Base-by-base conservation (phyloP, 1,140 invertebrate genomes). In the Cardiocondyla obscurior region DNA sequence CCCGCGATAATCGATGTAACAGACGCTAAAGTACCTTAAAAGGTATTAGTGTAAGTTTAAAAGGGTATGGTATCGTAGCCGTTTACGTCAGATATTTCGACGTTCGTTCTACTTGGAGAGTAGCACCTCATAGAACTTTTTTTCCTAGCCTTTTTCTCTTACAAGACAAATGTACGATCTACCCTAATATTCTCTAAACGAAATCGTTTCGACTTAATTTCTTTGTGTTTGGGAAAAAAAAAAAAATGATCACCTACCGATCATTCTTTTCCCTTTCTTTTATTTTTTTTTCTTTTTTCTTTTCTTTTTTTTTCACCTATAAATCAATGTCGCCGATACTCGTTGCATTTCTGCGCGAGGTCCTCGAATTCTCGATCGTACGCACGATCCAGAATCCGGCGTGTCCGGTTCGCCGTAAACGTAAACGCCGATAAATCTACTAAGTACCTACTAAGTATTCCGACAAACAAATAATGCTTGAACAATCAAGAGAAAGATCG, bases 401-500 rank as follows among this genome's bases (percentile, higher is more conserved):
- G 57, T 44, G 25, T 46, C 57, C 55, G 12, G 44, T 77, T 76
- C 44, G 25, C 14, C 16, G 30, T 57, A 12, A 36, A 14, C 12
- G 5, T 42, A 46, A n/a, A 25, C 33, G 19, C 25, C 57, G 51
- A 76, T 19, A 76, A 14, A 69, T 16, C 42, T 84, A 88, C 81
- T 77, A 64, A 72, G 83, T 85, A 90, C 58, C 82, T 81, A 85
- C 60, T 39, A 81, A 86, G 39, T 72, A 85, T 55, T 69, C 72
- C 72, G 65, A 85, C 30, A 62, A 74, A 46, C 85, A 76, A 87
- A 88, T 83, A 89, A 88, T 92, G 90, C 89, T 88, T 86, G 90
- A 92, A 92, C 91, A 91, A 91, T 91, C 91, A 92, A 82, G 76
- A 81, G 77, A 85, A 49, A 28, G 58, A 70, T 62, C 51, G 58